These are phyloP conservation scores for Unio pictorum DNA, from an alignment of 2,888 invertebrate genomes.

Conservation along the genomic window DNA sequence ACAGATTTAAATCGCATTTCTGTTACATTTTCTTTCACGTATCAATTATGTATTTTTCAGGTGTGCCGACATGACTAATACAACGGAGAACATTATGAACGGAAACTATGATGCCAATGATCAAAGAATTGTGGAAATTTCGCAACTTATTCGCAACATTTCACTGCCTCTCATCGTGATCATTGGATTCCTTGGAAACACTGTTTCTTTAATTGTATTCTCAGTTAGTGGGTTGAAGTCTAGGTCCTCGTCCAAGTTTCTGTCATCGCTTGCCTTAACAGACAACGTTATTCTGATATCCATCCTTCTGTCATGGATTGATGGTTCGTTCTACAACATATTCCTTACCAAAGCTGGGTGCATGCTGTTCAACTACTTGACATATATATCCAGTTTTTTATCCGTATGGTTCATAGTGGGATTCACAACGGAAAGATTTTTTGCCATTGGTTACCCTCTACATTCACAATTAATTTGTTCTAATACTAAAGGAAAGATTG, in stretches of 20 bases:
- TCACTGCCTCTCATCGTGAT: conserved; percentile 79
- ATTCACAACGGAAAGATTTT: conserved; percentile 87
- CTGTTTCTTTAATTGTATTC: conserved; percentile 82
- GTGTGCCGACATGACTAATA: neutral
- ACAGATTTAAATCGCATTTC: no score
- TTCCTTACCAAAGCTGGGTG: conserved; percentile 76
- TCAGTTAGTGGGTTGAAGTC: conserved; percentile 81
- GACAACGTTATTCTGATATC: conserved; percentile 73
- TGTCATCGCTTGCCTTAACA: conserved; percentile 81
- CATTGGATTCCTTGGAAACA: conserved; percentile 84
- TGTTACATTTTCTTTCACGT: neutral
- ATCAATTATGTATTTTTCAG: neutral
- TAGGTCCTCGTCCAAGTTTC: conserved; percentile 83
- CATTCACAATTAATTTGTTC: conserved; percentile 63
- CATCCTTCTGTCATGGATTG: conserved; percentile 73
- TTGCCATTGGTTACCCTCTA: conserved; percentile 85
- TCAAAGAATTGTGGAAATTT: neutral
- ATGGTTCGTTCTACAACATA: conserved; percentile 34
- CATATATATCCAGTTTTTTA: conserved; percentile 81
- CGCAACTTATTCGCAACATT: conserved; percentile 15
- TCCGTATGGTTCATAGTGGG: conserved; percentile 89
- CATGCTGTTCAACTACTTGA: conserved; percentile 46
- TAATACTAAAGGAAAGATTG: conserved; percentile 40
- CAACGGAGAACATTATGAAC: no score
- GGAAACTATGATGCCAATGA: neutral